phyloP scores from a whole-genome alignment of 2,888 invertebrate species.

The Melanostoma mellinum region DNA sequence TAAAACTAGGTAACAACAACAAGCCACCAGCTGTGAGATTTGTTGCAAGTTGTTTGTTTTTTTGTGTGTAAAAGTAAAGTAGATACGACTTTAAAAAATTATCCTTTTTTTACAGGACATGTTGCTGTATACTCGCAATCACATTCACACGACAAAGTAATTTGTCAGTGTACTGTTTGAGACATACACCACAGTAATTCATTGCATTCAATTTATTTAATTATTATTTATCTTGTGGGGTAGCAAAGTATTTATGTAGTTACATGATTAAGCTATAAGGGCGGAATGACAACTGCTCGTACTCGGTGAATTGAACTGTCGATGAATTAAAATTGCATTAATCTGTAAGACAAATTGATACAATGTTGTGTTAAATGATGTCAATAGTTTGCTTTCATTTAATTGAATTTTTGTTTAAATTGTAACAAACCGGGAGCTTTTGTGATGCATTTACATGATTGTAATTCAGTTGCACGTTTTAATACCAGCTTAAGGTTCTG shows the following conservation, averaged over 20 bases:
- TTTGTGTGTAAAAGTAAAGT: no score
- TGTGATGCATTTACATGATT: background rate
- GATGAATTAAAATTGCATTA: slow-evolving; percentile 28
- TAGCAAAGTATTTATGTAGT: background rate
- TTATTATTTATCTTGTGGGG: slow-evolving; percentile 38
- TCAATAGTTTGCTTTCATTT: slow-evolving; percentile 10
- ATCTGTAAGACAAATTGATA: slow-evolving; percentile 18
- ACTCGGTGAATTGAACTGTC: slow-evolving; percentile 2
- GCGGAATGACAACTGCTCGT: background rate
- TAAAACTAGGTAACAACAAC: slow-evolving; percentile 2
- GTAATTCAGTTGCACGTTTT: no score
- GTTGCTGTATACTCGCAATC: background rate
- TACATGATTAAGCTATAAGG: slow-evolving; percentile 13
- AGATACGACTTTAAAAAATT: no score
- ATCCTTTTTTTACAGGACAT: no score
- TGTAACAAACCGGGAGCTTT: background rate
- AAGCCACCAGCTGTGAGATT: slow-evolving; percentile 59
- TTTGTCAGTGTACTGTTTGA: slow-evolving; percentile 55
- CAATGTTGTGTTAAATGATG: slow-evolving; percentile 12
- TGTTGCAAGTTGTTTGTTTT: slow-evolving; percentile 42
- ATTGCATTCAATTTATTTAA: slow-evolving; percentile 53
- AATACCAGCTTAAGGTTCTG: no score
- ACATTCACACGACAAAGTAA: slow-evolving; percentile 59
- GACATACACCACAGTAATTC: slow-evolving; percentile 40
- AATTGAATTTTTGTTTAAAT: slow-evolving; percentile 2